Evolutionary conservation across 1,140 invertebrate genomes (phyloP).

Genomic region (Papilio helenus): DNA sequence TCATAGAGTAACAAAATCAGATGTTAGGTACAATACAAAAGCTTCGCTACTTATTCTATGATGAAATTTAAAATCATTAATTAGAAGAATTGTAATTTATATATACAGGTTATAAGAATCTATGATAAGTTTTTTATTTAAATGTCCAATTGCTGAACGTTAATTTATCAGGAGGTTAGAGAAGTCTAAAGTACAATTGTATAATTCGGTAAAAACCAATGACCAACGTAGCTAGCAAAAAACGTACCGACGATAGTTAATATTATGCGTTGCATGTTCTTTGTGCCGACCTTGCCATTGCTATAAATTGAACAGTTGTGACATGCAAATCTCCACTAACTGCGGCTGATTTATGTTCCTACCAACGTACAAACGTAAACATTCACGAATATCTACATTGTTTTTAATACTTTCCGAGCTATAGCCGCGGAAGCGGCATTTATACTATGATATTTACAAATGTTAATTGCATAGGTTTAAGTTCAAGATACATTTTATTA

Average conservation of each 20-base stretch:
- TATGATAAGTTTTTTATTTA: not conserved
- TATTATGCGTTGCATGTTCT: constrained; percentile 51
- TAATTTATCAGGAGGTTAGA: not conserved
- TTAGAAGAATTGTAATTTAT: no score
- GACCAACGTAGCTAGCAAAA: constrained; percentile 15
- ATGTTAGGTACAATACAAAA: no score
- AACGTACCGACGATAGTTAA: constrained; percentile 42
- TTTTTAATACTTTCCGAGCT: constrained; percentile 28
- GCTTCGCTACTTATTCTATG: no score
- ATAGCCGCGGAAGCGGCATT: constrained; percentile 6
- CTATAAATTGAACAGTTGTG: constrained; percentile 70
- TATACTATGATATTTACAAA: constrained; percentile 13
- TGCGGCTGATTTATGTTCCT: constrained; percentile 66
- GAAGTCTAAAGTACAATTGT: not conserved
- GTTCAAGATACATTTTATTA: not conserved
- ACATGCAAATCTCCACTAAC: constrained; percentile 77
- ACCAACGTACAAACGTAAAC: constrained; percentile 58
- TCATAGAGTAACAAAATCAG: not conserved
- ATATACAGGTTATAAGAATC: no score
- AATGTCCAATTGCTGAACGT: not conserved
- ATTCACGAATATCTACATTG: constrained; percentile 54
- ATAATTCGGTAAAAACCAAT: not conserved
- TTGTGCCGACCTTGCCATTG: constrained; percentile 66
- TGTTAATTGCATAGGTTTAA: constrained; percentile 16
- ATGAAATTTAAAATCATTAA: no score